Percentiles rank a stretch among this genome's conserved stretches.
Conservation (phyloP, 2,113 vertebrate species). For the Tragelaphus buxtoni region DNA sequence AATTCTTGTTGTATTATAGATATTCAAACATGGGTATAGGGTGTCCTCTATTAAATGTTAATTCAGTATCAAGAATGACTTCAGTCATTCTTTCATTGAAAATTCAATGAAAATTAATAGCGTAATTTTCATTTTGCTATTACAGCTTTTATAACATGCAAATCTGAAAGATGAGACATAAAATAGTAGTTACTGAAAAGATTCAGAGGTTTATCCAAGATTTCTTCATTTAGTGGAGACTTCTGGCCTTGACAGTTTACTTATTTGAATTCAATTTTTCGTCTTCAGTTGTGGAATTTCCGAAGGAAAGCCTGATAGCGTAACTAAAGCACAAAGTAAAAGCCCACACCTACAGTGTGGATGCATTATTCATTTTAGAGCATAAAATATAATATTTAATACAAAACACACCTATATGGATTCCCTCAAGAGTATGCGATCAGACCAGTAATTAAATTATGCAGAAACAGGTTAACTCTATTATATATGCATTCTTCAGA, state of each 20-base stretch:
- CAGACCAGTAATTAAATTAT: neutral
- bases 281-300: conserved; percentile 34
- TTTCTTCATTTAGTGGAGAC: conserved; percentile 47
- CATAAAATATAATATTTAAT: neutral
- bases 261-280: conserved; percentile 56
- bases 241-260: conserved; percentile 42
- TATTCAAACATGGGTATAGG: neutral
- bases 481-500: neutral
- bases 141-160: neutral
- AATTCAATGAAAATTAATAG: no score
- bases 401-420: neutral
- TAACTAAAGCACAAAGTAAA: conserved; percentile 44
- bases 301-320: conserved; percentile 32
- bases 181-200: conserved; percentile 32
- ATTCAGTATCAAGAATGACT: neutral
- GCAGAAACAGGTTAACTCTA: conserved; percentile 7
- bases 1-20: neutral
- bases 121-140: conserved; percentile 14
- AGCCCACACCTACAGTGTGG: conserved; percentile 11
- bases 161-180: conserved; percentile 40
- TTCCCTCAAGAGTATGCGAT: neutral
- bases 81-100: neutral
- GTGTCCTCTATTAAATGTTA: neutral
- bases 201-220: conserved; percentile 15
- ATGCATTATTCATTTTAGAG: conserved; percentile 36